phyloP scores from a whole-genome alignment of 35 echinoderm and acorn worm species.

The Amphiura filiformis region DNA sequence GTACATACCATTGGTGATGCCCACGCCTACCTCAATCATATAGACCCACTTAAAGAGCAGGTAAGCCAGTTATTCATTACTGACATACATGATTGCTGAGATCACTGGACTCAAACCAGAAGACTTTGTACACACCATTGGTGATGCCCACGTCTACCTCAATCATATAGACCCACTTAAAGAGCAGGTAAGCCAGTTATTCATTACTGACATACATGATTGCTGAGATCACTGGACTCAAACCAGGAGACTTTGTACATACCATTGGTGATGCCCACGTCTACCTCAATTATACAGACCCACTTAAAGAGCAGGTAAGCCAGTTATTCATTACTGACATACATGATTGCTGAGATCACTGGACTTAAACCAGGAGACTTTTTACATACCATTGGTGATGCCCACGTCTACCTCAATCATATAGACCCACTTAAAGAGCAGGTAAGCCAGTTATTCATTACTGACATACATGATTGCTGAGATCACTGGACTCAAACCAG shows the following conservation, averaged over 20 bases:
- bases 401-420: slow-evolving; percentile 92
- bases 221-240: slow-evolving; percentile 82
- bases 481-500: slow-evolving; percentile 78
- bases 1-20: slow-evolving; percentile 95
- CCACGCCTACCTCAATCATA: slow-evolving; percentile 87
- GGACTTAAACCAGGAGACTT: slow-evolving; percentile 83
- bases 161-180: slow-evolving; percentile 87
- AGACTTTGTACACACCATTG: slow-evolving; percentile 93
- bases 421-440: slow-evolving; percentile 80
- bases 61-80: slow-evolving; percentile 86
- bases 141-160: slow-evolving; percentile 90
- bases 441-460: slow-evolving; percentile 58
- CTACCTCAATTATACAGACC: slow-evolving; percentile 85
- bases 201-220: slow-evolving; percentile 97
- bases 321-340: slow-evolving; percentile 86
- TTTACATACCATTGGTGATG: slow-evolving; percentile 92
- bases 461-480: slow-evolving; percentile 98
- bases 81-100: slow-evolving; percentile 99
- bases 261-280: slow-evolving; percentile 96
- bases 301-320: slow-evolving; percentile 89
- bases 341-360: slow-evolving; percentile 98
- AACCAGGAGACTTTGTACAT: slow-evolving; percentile 90
- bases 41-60: slow-evolving; percentile 82
- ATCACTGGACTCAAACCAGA: slow-evolving; percentile 77
- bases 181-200: slow-evolving; percentile 94